A percentile compares a stretch with the other conserved stretches of the same genome.
phyloP scores from a whole-genome alignment of 2,113 vertebrate genomes.

The Aramus guarauna region DNA sequence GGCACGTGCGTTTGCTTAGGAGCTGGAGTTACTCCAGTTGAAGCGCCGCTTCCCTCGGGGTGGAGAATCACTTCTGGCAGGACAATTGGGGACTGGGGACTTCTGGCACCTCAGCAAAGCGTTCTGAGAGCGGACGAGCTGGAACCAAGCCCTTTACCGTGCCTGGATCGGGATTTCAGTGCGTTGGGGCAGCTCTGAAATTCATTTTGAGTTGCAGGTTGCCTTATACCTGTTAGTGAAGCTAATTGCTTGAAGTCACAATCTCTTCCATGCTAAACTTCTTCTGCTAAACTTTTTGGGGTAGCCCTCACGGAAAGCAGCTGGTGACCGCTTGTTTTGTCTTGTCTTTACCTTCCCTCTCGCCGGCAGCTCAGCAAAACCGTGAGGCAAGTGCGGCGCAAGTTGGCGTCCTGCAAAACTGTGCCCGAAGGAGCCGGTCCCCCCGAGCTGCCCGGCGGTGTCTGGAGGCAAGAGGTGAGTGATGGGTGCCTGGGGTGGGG shows the following conservation, averaged over 20 bases:
- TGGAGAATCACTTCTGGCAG: background rate
- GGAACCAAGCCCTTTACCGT: background rate
- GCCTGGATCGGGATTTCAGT: background rate
- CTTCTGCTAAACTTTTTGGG: background rate
- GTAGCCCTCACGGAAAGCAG: background rate
- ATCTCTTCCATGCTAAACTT: background rate
- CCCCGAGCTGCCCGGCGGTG: constrained; percentile 54
- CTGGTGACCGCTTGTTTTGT: background rate
- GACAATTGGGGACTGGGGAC: background rate
- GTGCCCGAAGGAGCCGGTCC: background rate
- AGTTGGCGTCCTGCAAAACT: constrained; percentile 80
- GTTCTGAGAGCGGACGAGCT: background rate
- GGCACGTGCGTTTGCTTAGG: fast-evolving
- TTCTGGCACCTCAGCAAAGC: background rate
- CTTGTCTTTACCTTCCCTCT: background rate
- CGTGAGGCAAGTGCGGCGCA: constrained; percentile 77
- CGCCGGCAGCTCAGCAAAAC: constrained; percentile 74
- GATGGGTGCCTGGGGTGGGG: background rate
- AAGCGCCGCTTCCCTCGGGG: background rate
- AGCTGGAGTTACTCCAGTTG: background rate
- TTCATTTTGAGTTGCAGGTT: background rate
- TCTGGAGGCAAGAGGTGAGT: constrained; percentile 74
- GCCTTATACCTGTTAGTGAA: no score
- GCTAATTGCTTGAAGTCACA: fast-evolving
- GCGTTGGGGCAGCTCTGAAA: background rate